Conservation (phyloP, 2,797 vertebrate species). For the Sciurus vulgaris region DNA sequence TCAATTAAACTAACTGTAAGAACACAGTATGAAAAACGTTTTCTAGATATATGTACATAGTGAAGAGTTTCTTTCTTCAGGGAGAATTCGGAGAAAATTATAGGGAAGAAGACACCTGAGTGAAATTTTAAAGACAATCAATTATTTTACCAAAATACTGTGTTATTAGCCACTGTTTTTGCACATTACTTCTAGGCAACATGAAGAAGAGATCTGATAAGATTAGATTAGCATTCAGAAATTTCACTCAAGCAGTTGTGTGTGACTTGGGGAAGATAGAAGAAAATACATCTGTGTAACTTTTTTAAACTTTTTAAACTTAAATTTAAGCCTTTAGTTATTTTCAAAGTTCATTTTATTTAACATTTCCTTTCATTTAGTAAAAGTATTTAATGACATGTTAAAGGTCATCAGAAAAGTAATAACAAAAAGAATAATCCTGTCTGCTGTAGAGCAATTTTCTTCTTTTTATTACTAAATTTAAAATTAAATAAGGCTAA, state of each 20-base stretch:
- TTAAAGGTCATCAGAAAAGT: constrained; percentile 61
- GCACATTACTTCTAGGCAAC: not conserved
- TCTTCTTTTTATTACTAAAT: constrained; percentile 52
- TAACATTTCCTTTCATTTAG: constrained; percentile 67
- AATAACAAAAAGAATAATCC: constrained; percentile 64
- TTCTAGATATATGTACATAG: not conserved
- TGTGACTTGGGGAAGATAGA: not conserved
- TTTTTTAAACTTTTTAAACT: constrained; percentile 42
- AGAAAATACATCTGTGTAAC: not conserved
- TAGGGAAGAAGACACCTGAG: not conserved
- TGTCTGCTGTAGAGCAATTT: not conserved
- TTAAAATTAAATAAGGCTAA: constrained; percentile 52
- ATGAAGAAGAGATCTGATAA: not conserved
- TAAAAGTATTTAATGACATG: constrained; percentile 60
- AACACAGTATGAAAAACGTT: not conserved
- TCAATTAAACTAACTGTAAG: not conserved
- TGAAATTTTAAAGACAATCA: not conserved
- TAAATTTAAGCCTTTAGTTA: constrained; percentile 43
- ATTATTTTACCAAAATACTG: not conserved
- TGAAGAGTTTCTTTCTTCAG: not conserved
- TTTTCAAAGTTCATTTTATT: constrained; percentile 61
- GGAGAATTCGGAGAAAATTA: not conserved
- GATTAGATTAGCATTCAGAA: constrained; percentile 27
- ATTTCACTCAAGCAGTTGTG: not conserved
- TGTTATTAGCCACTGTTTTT: not conserved